Percentiles rank a stretch among this genome's conserved stretches.
These are phyloP conservation scores for Nesospiza acunhae DNA, from an alignment of 2,113 vertebrate species.

Conservation along the genomic window DNA sequence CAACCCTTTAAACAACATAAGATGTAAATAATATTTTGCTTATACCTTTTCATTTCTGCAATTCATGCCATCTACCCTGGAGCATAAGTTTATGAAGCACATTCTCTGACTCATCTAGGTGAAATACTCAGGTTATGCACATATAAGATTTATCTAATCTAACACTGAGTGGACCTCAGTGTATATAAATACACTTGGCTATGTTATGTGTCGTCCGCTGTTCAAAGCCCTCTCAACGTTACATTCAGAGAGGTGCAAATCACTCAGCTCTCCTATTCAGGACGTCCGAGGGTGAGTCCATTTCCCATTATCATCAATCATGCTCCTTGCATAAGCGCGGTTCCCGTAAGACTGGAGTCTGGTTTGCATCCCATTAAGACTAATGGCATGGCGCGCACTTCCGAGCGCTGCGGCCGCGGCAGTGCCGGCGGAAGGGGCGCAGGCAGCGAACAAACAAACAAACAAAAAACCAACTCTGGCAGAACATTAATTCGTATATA, in stretches of 20 bases:
- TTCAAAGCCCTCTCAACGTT: not conserved
- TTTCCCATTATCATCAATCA: slow-evolving; percentile 18
- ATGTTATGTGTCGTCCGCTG: not conserved
- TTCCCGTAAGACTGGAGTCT: not conserved
- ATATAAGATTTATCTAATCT: not conserved
- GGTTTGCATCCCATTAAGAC: not conserved
- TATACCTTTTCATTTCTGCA: not conserved
- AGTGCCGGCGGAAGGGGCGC: fast-evolving
- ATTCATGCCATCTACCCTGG: not conserved
- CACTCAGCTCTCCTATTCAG: not conserved
- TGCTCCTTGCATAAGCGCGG: not conserved
- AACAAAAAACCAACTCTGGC: not conserved
- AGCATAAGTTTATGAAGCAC: not conserved
- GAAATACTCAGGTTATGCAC: not conserved
- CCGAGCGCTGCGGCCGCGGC: fast-evolving
- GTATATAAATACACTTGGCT: not conserved
- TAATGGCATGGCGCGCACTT: fast-evolving
- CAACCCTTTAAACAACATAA: not conserved
- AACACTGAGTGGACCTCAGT: not conserved
- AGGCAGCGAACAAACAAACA: fast-evolving
- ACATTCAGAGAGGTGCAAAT: not conserved
- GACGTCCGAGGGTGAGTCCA: not conserved
- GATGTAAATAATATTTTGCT: not conserved
- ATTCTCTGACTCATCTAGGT: not conserved
- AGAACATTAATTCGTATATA: not conserved